phyloP scores from a whole-genome alignment of 1,140 invertebrate species.

The Stenopsyche tienmushanensis region DNA sequence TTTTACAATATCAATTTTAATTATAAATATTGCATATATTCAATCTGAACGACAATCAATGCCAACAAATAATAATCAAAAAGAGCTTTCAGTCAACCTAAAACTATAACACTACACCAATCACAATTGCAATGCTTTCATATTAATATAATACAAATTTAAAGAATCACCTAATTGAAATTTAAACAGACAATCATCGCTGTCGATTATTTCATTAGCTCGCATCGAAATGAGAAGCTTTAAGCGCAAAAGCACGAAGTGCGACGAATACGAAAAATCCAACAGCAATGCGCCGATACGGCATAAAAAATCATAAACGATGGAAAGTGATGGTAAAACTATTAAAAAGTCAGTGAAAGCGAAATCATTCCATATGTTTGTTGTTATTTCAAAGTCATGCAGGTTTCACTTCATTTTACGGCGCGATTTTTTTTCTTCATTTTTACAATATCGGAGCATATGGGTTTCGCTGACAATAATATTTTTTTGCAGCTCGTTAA shows the following conservation, averaged over 20 bases:
- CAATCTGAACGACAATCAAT: too few species aligned
- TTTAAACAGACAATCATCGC: too few species aligned
- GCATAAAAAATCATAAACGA: background rate
- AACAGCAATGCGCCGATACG: background rate
- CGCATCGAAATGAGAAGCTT: background rate
- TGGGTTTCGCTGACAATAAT: too few species aligned
- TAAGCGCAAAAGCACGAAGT: conserved; percentile 3
- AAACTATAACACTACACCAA: too few species aligned
- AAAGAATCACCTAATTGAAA: too few species aligned
- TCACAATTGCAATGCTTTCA: too few species aligned
- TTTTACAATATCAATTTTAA: too few species aligned
- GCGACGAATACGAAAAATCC: conserved; percentile 26
- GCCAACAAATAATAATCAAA: too few species aligned
- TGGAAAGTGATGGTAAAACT: background rate
- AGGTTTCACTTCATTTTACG: background rate
- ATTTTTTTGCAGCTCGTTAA: too few species aligned
- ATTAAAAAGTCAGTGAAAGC: background rate
- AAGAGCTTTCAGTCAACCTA: too few species aligned
- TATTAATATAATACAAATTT: too few species aligned
- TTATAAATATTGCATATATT: too few species aligned
- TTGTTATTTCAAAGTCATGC: background rate
- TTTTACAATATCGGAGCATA: background rate
- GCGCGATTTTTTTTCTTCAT: background rate
- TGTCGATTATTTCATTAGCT: background rate
- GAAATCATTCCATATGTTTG: background rate